These are phyloP conservation scores for Agrochola lychnidis DNA, from an alignment of 2,888 invertebrate genomes.

Conservation along the genomic window DNA sequence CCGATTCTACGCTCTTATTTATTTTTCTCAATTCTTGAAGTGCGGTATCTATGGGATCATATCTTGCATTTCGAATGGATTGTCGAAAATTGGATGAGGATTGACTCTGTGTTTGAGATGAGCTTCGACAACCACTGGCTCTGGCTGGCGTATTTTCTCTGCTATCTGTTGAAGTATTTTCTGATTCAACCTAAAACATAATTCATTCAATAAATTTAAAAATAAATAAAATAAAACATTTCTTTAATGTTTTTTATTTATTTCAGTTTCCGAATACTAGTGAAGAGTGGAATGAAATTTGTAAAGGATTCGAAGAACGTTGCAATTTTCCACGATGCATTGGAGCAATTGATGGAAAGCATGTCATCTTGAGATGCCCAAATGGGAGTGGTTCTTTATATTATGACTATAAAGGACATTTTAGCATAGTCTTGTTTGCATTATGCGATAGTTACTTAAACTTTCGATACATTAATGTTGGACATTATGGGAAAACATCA, in stretches of 20 bases:
- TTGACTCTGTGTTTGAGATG: slow-evolving; percentile 49
- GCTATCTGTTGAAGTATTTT: slow-evolving; percentile 53
- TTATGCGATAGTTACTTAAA: slow-evolving; percentile 46
- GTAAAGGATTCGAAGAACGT: slow-evolving; percentile 42
- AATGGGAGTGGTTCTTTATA: slow-evolving; percentile 16
- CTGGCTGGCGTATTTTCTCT: slow-evolving; percentile 50
- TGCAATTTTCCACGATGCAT: slow-evolving; percentile 39
- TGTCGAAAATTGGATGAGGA: slow-evolving; percentile 52
- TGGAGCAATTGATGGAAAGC: slow-evolving; percentile 16
- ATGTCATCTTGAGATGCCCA: slow-evolving; percentile 35
- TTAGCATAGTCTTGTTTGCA: slow-evolving; percentile 37
- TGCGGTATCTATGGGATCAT: slow-evolving; percentile 38
- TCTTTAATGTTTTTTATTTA: slow-evolving; percentile 27
- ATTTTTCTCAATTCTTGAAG: slow-evolving; percentile 43
- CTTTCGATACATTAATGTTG: slow-evolving; percentile 49
- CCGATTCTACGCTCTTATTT: slow-evolving; percentile 44
- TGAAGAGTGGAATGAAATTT: slow-evolving; percentile 31
- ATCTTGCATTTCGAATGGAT: slow-evolving; percentile 50
- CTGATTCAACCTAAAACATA: slow-evolving; percentile 52
- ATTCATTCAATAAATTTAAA: slow-evolving; percentile 47
- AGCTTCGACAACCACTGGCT: slow-evolving; percentile 44
- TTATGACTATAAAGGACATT: slow-evolving; percentile 42
- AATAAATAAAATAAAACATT: slow-evolving; percentile 48
- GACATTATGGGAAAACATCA: slow-evolving; percentile 47
- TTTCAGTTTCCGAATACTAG: slow-evolving; percentile 26